These are phyloP conservation scores for Drosophila lini DNA, from an alignment of 1,140 invertebrate species.

Conservation along the genomic window DNA sequence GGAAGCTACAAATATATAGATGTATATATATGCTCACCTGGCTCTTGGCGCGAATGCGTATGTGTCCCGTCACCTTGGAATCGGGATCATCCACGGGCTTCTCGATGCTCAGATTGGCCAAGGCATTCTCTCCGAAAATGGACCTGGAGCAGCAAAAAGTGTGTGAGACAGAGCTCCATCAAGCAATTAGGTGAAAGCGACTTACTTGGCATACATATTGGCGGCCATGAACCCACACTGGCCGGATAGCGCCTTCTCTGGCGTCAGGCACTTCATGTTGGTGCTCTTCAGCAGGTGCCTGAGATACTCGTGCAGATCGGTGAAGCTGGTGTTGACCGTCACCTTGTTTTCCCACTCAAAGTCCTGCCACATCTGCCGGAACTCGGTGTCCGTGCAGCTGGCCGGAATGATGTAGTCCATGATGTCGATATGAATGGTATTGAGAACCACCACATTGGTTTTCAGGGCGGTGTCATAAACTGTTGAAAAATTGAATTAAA, in stretches of 20 bases:
- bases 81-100: slow-evolving; percentile 95
- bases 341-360: slow-evolving; percentile 99
- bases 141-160: slow-evolving; percentile 86
- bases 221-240: slow-evolving; percentile 99
- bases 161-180: too few relatives aligned
- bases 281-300: slow-evolving; percentile 96
- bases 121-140: slow-evolving; percentile 99
- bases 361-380: slow-evolving; percentile 99
- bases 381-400: slow-evolving; percentile 96
- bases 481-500: neutral
- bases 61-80: slow-evolving; percentile 97
- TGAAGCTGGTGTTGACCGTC: slow-evolving; percentile 97
- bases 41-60: slow-evolving; percentile 98
- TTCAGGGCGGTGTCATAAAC: slow-evolving; percentile 98
- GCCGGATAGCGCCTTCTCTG: slow-evolving; percentile 96
- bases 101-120: slow-evolving; percentile 99
- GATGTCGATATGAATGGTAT: slow-evolving; percentile 99
- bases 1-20: too few relatives aligned
- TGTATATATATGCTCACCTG: slow-evolving; percentile 88
- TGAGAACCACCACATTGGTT: slow-evolving; percentile 98
- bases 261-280: slow-evolving; percentile 99
- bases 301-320: slow-evolving; percentile 96
- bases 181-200: neutral
- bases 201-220: slow-evolving; percentile 95
- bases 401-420: slow-evolving; percentile 99